Evolutionary conservation across 1,140 invertebrate species (phyloP).

Genomic region (Drosophila virilis): DNA sequence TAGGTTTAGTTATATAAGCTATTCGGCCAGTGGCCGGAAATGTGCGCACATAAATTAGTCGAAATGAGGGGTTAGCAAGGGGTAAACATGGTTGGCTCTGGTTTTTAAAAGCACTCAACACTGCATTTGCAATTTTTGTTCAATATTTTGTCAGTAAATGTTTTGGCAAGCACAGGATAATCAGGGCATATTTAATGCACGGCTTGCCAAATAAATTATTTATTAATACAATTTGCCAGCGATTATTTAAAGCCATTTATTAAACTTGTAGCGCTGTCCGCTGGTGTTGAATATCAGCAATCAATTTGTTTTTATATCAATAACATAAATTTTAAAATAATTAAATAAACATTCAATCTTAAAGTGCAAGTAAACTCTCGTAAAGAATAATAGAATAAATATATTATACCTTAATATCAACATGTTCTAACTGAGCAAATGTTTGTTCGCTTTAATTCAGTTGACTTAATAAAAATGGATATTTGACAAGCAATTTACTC

Average conservation of each 20-base stretch:
- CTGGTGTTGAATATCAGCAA: neutral
- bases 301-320: neutral
- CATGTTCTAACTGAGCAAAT: neutral
- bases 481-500: constrained; percentile 3
- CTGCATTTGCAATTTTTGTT: neutral
- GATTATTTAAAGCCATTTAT: constrained; percentile 15
- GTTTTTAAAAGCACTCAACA: constrained; percentile 9
- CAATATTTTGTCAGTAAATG: constrained; percentile 1
- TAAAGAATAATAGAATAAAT: neutral
- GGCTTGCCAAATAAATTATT: constrained; percentile 36
- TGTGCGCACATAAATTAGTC: constrained; percentile 57
- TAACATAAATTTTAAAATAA: neutral
- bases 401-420: neutral
- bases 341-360: neutral
- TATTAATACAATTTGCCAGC: constrained; percentile 44
- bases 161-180: constrained; percentile 1
- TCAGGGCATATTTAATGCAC: constrained; percentile 25
- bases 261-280: constrained; percentile 30
- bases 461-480: neutral
- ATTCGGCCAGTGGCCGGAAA: constrained; percentile 31
- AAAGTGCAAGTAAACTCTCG: no score
- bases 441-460: constrained; percentile 1
- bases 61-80: constrained; percentile 5
- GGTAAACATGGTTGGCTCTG: neutral
- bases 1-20: constrained; percentile 13